phyloP scores from a whole-genome alignment of 2,888 invertebrate genomes.

The Meloe dianella region DNA sequence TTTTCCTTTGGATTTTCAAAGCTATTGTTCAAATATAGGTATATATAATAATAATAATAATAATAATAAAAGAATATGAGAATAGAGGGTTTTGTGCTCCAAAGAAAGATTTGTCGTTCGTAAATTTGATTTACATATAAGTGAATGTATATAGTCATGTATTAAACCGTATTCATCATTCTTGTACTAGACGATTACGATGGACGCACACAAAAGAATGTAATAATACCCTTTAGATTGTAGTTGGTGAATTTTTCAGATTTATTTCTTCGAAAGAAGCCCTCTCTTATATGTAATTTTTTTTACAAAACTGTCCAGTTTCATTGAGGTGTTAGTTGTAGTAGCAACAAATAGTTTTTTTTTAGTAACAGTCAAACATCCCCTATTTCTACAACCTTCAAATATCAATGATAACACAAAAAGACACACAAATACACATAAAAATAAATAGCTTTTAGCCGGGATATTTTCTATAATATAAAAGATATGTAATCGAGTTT shows the following conservation, averaged over 20 bases:
- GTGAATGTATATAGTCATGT: conserved; percentile 25
- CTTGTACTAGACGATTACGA: neutral
- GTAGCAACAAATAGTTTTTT: neutral
- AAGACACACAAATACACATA: conserved; percentile 51
- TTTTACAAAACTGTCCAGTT: neutral
- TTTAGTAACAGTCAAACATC: neutral
- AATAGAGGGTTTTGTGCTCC: conserved; percentile 28
- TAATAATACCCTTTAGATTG: conserved; percentile 27
- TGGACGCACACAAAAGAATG: conserved; percentile 29
- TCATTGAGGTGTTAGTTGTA: neutral
- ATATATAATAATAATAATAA: neutral
- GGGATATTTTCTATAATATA: conserved; percentile 43
- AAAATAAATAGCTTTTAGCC: conserved; percentile 60
- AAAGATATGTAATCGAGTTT: conserved; percentile 52
- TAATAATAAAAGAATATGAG: conserved; percentile 34
- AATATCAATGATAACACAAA: conserved; percentile 58
- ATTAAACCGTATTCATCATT: conserved; percentile 41
- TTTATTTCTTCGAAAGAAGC: conserved; percentile 6
- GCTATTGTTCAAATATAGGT: conserved; percentile 32
- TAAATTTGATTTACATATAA: conserved; percentile 40
- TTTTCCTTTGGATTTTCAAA: neutral
- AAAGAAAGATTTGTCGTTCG: conserved; percentile 29
- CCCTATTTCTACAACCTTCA: conserved; percentile 20
- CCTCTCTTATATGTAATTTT: neutral
- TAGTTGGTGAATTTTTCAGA: conserved; percentile 17